Evolutionary conservation across 2,113 vertebrate species (phyloP).

Genomic region (Nothoprocta perdicaria): DNA sequence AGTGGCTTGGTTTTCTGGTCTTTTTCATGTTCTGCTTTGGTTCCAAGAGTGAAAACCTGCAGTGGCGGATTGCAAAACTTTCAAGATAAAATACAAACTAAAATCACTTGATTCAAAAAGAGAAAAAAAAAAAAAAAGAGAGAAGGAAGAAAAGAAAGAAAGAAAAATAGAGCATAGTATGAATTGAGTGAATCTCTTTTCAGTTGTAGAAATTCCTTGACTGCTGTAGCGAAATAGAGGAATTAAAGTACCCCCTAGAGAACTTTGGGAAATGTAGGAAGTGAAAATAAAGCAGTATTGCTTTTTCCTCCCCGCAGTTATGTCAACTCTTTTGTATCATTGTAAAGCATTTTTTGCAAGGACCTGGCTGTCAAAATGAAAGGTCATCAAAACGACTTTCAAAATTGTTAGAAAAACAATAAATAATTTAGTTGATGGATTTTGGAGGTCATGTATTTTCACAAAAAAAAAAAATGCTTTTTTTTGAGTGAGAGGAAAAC

Average conservation of each 20-base stretch:
- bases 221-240: not conserved
- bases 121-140: slow-evolving; percentile 14
- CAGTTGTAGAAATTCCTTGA: not conserved
- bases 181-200: slow-evolving; percentile 25
- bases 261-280: not conserved
- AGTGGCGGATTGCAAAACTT: not conserved
- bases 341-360: not conserved
- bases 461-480: not conserved
- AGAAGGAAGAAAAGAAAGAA: not conserved
- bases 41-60: not conserved
- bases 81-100: not conserved
- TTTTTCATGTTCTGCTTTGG: accelerated
- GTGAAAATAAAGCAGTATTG: not conserved
- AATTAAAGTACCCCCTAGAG: not conserved
- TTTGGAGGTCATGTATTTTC: not conserved
- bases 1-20: not conserved
- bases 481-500: not conserved
- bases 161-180: not conserved
- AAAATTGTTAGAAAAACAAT: not conserved
- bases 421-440: not conserved
- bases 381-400: too few relatives aligned
- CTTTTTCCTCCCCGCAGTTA: not conserved
- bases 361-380: not conserved
- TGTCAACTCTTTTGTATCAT: not conserved
- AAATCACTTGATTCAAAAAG: slow-evolving; percentile 40